These are phyloP conservation scores for Lepetodrilus schrolli DNA, from an alignment of 2,888 invertebrate species.

Conservation along the genomic window DNA sequence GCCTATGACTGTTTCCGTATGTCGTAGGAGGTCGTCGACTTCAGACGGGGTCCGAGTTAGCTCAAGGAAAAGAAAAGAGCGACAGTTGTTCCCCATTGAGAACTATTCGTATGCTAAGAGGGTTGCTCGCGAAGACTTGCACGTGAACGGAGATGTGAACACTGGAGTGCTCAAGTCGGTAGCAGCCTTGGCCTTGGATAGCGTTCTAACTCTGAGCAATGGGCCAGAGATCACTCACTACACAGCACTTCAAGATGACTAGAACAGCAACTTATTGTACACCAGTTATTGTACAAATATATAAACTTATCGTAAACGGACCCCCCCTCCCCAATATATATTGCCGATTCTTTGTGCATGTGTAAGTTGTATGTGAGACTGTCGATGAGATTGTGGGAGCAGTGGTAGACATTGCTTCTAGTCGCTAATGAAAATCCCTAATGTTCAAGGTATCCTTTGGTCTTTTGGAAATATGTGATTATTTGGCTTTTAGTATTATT, in stretches of 20 bases:
- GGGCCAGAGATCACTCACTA: conserved; percentile 46
- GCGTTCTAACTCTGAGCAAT: conserved; percentile 44
- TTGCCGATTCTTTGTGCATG: too few species aligned
- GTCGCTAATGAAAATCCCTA: too few species aligned
- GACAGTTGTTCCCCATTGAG: conserved; percentile 72
- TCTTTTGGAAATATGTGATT: too few species aligned
- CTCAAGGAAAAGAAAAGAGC: conserved; percentile 67
- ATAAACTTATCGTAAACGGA: too few species aligned
- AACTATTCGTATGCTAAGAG: conserved; percentile 64
- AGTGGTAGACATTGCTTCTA: too few species aligned
- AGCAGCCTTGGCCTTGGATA: conserved; percentile 31
- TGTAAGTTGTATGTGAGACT: too few species aligned
- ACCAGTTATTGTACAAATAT: too few species aligned
- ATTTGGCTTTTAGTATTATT: too few species aligned
- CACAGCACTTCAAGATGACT: conserved; percentile 45
- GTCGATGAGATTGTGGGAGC: too few species aligned
- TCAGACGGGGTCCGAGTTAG: conserved; percentile 56
- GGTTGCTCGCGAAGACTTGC: conserved; percentile 19
- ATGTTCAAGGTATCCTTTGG: too few species aligned
- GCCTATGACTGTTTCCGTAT: background rate
- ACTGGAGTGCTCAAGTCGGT: background rate
- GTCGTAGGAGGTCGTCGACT: background rate
- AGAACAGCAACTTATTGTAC: background rate
- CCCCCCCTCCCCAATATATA: too few species aligned
- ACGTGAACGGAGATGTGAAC: background rate